These are phyloP conservation scores for Cryptoleucopteryx plumbea DNA, from an alignment of 2,113 vertebrate genomes.

Conservation along the genomic window DNA sequence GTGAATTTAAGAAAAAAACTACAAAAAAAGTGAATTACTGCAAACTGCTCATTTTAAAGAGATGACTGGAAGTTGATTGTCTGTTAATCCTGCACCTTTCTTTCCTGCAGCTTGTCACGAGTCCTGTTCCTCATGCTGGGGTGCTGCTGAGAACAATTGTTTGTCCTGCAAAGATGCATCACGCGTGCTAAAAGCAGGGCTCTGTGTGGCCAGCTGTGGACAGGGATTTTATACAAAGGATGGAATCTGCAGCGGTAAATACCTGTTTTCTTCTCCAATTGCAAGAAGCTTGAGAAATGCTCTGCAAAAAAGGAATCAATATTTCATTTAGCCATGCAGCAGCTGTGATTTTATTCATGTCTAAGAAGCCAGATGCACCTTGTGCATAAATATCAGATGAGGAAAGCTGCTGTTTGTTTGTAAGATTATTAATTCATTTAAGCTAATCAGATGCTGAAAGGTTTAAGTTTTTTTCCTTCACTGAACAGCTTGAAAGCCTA, in stretches of 20 bases:
- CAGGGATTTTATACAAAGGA: constrained; percentile 73
- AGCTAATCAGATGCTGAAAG: constrained; percentile 32
- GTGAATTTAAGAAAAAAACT: neutral
- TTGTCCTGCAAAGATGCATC: constrained; percentile 74
- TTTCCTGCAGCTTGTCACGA: constrained; percentile 80
- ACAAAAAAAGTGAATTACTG: neutral
- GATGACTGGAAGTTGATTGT: neutral
- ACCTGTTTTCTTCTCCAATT: neutral
- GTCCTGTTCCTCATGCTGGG: constrained; percentile 82
- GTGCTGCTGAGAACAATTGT: constrained; percentile 77
- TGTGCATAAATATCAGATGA: neutral
- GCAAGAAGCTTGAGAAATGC: neutral
- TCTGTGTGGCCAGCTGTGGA: constrained; percentile 79
- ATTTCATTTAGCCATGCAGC: neutral
- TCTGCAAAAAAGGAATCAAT: neutral
- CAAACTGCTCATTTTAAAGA: neutral
- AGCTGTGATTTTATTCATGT: neutral
- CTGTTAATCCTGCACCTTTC: neutral
- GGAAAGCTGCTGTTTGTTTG: constrained; percentile 14
- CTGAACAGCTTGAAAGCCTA: constrained; percentile 2
- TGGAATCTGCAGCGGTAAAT: constrained; percentile 82
- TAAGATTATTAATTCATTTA: constrained; percentile 40
- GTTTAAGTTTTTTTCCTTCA: neutral
- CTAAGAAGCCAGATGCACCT: neutral
- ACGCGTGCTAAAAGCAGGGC: constrained; percentile 71